phyloP scores from a whole-genome alignment of 1,140 invertebrate genomes.

The Neodiprion fabricii region DNA sequence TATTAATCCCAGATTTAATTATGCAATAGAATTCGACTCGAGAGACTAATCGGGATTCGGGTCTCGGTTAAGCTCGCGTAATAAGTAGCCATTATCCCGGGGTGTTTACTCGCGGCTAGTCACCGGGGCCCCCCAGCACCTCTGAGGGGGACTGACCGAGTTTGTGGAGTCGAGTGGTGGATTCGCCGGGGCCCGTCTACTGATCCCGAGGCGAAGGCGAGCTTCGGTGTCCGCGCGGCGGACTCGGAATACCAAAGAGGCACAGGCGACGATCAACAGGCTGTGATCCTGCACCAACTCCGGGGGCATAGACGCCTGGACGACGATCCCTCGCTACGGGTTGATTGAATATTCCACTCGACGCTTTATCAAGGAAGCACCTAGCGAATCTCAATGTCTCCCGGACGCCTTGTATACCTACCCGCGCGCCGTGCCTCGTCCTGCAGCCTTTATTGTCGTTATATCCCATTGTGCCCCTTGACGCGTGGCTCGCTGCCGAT shows the following conservation, averaged over 20 bases:
- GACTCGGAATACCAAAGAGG: slow-evolving; percentile 13
- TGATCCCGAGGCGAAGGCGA: background rate
- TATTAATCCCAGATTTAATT: background rate
- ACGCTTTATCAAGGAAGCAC: slow-evolving; percentile 52
- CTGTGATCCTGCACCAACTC: slow-evolving; percentile 19
- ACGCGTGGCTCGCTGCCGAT: background rate
- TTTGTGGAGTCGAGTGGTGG: background rate
- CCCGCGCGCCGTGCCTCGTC: background rate
- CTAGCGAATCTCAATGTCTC: slow-evolving; percentile 53
- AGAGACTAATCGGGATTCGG: background rate
- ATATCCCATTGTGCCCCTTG: no score
- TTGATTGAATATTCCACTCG: slow-evolving; percentile 58
- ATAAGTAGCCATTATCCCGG: slow-evolving; percentile 1
- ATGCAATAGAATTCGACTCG: background rate
- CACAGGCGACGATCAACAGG: slow-evolving; percentile 39
- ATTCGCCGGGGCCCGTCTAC: background rate
- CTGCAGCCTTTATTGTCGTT: no score
- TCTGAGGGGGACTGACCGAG: slow-evolving; percentile 2
- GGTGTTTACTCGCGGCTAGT: background rate
- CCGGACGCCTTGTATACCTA: background rate
- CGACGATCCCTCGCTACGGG: slow-evolving; percentile 6
- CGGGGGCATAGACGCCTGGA: no score
- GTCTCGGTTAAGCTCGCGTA: slow-evolving; percentile 3
- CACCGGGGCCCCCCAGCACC: background rate
- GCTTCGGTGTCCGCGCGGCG: background rate